Base-by-base conservation (phyloP, 2,888 invertebrate genomes). In the Nomada flava region DNA sequence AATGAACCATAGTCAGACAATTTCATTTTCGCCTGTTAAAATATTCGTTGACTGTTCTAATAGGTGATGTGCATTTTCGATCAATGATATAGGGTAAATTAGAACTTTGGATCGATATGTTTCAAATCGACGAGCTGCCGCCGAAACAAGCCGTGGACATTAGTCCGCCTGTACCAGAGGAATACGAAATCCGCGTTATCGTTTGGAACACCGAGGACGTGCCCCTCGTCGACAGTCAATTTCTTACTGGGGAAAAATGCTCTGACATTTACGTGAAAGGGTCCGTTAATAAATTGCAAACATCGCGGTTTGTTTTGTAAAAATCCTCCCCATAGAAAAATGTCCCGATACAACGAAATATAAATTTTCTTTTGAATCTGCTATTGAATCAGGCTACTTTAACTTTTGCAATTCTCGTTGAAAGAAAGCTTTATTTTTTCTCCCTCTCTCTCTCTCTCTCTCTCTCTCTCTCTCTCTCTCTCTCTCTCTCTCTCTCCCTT, bases 21-120 rank as follows among this genome's bases (percentile, higher is more conserved):
- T 36, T 36, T 36, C 36, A 44, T n/a, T 55, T 36, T 15, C 63
- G 11, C 0, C 2, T 2, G 7, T 11, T 18, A n/a, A 77, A 70
- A 70, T 77, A 60, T 23, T 65, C 60, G 50, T 59, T 13, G 52
- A 3, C 7, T 3, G 18, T 44, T 67, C 23, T 73, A 15, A 23
- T 11, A 50, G 5, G 11, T 18, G 44, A 44, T 59, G 3, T 44
- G 20, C n/a, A 50, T 74, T 55, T 50, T n/a, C 26, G 52, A 15
- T 47, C 52, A 44, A 36, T 65, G 29, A 57, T 20, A 9, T 91
- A 98, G 98, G 98, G 98, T 4, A 98, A 97, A 94, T 92, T 98
- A 68, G 97, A 98, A 93, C 95, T 98, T 95, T 98, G 98, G 98
- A 94, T 98, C 18, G 98, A 98, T 92, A 96, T 98, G 92, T 98